Evolutionary conservation across 2,797 vertebrate genomes (phyloP), one percentile per base, ranked within the genome.

Genomic region (Xiphorhynchus erythropygius): DNA sequence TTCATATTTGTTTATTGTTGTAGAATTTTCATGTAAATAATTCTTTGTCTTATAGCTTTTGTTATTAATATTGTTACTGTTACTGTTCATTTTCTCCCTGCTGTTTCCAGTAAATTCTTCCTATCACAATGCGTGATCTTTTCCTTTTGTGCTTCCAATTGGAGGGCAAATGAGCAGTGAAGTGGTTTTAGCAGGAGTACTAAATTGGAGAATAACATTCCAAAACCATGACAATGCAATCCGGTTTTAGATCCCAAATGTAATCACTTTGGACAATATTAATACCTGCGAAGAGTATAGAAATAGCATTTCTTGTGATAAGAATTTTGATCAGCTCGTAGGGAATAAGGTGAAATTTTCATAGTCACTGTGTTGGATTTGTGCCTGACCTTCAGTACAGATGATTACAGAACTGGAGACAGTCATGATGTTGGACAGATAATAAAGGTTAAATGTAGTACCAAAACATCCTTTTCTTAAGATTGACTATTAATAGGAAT

Each of bases 151-250:
- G 9, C 9, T 75, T 55, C 22, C 12, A 8, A 16, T 14, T n/a
- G 41, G 32, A 69, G 8, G 10, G 14, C 22, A 3, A 63, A 4
- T 0, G 1, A 68, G 18, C 7, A 21, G 41, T 1, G 7, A 0
- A 0, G 0, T 82, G 32, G 7, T 18, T 76, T 62, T 49, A 42
- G 15, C 0, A 0, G 18, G 15, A 49, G 10, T 21, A 19, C 9
- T 22, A 50, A 63, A 56, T 5, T 56, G 42, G 28, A 69, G 42
- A 37, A 25, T 37, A 5, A 11, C 27, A 30, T 69, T 63, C 32
- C 32, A 30, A 44, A 82, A 21, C 23, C 16, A 21, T 19, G 35
- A 44, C 21, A 44, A 21, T 33, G 13, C 1, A 37, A 13, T 83
- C 17, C 75, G 30, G 9, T 7, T 46, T 55, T 49, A 64, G 30